Evolutionary conservation across 2,888 invertebrate genomes (phyloP).

Genomic region (Epistrophella euchroma): DNA sequence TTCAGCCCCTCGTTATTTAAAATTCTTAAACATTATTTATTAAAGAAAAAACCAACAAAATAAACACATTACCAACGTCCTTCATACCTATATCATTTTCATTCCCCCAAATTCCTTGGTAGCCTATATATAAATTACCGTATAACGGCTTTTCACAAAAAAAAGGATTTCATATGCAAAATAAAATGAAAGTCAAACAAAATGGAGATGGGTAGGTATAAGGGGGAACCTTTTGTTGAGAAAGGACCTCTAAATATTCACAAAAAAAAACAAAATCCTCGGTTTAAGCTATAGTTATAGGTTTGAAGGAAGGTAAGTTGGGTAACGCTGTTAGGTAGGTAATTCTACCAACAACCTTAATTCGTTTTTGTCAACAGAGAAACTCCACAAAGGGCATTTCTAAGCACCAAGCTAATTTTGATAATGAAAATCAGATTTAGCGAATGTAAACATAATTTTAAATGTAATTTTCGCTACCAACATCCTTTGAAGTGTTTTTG

Average conservation of each 20-base stretch:
- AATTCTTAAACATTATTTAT: conserved; percentile 5
- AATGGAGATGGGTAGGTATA: background rate
- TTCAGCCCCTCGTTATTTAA: background rate
- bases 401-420: conserved; percentile 71
- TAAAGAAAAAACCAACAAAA: background rate
- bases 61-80: background rate
- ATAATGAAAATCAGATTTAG: conserved; percentile 72
- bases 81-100: conserved; percentile 1
- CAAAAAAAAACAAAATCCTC: conserved; percentile 1
- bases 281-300: background rate
- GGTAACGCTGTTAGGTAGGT: background rate
- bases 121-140: background rate
- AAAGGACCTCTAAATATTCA: conserved; percentile 13
- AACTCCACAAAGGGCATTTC: conserved; percentile 46
- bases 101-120: background rate
- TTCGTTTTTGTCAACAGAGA: conserved; percentile 36
- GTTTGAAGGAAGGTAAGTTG: background rate
- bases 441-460: conserved; percentile 68
- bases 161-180: conserved; percentile 27
- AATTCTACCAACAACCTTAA: background rate
- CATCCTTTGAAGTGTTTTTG: conserved; percentile 47
- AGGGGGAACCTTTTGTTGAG: background rate
- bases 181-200: conserved; percentile 26
- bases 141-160: background rate
- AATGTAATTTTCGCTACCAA: conserved; percentile 60